Base-by-base conservation (phyloP, 2,888 invertebrate species). In the Athalia circularis region DNA sequence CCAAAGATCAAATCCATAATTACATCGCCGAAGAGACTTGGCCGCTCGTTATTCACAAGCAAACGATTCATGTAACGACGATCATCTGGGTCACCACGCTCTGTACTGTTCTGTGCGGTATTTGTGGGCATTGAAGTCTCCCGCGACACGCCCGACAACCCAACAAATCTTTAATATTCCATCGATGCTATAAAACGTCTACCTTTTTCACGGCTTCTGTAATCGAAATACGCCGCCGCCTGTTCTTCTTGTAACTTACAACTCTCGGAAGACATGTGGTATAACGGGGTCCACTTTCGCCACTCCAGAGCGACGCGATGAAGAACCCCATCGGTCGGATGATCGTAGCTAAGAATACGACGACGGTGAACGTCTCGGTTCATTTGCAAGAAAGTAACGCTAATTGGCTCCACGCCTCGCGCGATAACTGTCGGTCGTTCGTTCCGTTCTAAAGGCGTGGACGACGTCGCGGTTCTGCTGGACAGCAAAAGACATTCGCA, bases 111-210 rank as follows among this genome's bases (percentile, higher is more conserved):
- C 47, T 47, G n/a, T 6, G 5, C 4, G 57, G 57, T 72, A 59
- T 62, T 50, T 29, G 50, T n/a, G 15, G 62, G 72, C 72, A 59
- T 72, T 57, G 50, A 75, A 75, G 75, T 75, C 75, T 75, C 75
- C 62, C 29, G 29, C 29, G 62, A 57, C 75, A 57, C 57, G 72
- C 68, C 59, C 57, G 72, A 47, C n/a, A n/a, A 65, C 11, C 13
- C 54, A 4, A 5, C 54, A 59, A 45, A 81, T 84, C 82, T 85
- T 86, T 86, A 85, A 84, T 85, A 86, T 85, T 62, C 83, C 83
- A 72, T 80, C 68, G 79, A 65, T 80, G 81, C 79, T 50, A 83
- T 84, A 83, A 85, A 85, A 81, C 80, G 83, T 81, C 80, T 81
- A 80, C n/a, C 80, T 77, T 80, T 82, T 81, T 81, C 82, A 78